phyloP scores from a whole-genome alignment of 1,140 invertebrate genomes.

The Drosophila oshimai region DNA sequence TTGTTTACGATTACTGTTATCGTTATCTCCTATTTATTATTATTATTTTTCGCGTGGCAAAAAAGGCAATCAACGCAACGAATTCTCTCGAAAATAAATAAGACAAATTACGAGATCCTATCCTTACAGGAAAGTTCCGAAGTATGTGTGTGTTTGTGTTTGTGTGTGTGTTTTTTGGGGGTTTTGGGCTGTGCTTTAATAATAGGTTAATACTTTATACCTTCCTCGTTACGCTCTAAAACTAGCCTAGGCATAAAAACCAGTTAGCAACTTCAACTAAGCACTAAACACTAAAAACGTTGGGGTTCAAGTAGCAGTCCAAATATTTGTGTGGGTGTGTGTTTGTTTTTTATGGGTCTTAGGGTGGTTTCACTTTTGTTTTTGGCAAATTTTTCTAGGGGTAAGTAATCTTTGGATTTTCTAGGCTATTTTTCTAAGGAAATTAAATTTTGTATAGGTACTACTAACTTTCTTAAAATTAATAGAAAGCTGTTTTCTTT shows the following conservation, averaged over 20 bases:
- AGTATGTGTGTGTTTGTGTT: slow-evolving; percentile 47
- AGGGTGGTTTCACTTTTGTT: background rate
- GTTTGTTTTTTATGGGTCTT: background rate
- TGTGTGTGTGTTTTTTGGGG: slow-evolving; percentile 8
- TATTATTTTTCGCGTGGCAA: slow-evolving; percentile 54
- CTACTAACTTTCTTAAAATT: no score
- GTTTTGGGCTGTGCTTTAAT: slow-evolving; percentile 40
- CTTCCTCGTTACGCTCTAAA: slow-evolving; percentile 33
- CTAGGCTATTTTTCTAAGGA: no score
- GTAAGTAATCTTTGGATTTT: background rate
- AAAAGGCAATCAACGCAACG: slow-evolving; percentile 60
- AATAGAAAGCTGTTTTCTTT: no score
- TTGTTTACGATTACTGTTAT: slow-evolving; percentile 5
- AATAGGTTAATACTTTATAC: slow-evolving; percentile 66
- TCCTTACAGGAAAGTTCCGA: slow-evolving; percentile 78
- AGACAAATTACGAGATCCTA: slow-evolving; percentile 71
- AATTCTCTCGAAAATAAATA: slow-evolving; percentile 54
- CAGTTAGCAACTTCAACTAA: slow-evolving; percentile 72
- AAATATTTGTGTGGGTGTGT: slow-evolving; percentile 45
- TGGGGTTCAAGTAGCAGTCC: slow-evolving; percentile 82
- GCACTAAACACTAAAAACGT: slow-evolving; percentile 70
- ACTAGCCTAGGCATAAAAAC: slow-evolving; percentile 65
- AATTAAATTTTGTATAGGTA: background rate
- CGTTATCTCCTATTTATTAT: slow-evolving; percentile 22
- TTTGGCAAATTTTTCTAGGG: background rate